Evolutionary conservation across 2,797 vertebrate genomes (phyloP), one percentile per base, ranked within the genome.

Genomic region (Passerculus sandwichensis): DNA sequence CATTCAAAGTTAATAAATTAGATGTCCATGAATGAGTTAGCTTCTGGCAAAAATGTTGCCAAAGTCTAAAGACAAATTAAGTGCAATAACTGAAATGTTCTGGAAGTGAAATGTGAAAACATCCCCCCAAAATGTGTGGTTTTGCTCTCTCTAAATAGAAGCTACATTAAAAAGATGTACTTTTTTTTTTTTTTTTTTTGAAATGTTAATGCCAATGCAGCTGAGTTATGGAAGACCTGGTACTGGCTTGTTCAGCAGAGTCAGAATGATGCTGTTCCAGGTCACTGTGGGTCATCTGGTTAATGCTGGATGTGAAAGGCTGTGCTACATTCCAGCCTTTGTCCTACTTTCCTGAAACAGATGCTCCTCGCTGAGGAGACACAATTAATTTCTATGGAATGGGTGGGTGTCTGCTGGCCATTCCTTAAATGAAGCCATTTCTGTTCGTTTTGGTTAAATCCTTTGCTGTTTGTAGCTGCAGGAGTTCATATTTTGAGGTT

Each of bases 261-360:
- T 82, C 45, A 85, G 38, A 67, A 34, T 77, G 59, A 29, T 0
- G 9, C 66, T 44, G 48, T 61, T 92, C 27, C 51, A 85, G 89
- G 87, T 93, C 70, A 53, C 36, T 0, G 3, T 75, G 86, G 84
- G 91, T 91, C 93, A 72, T 36, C 65, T 83, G 66, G 34, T 85
- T 95, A 81, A 71, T 85, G 76, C 30, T 77, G 85, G 42, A 75
- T 69, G 72, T 77, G 82, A 91, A 89, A 91, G 72, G 54, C 50
- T 74, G 78, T 89, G 67, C 74, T 77, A 6, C n/a, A 57, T 83
- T 91, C 19, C 66, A 80, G 54, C 61, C 62, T 53, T 74, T 77
- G 50, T 80, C 69, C 72, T 89, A 15, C 47, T 90, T 90, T 38
- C 6, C 4, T 86, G 59, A 78, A 81, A 81, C 54, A 81, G 65